Percentiles rank a stretch among this genome's conserved stretches.
Evolutionary conservation across 2,113 vertebrate genomes (phyloP).

Genomic region (Emydura subglobosa): DNA sequence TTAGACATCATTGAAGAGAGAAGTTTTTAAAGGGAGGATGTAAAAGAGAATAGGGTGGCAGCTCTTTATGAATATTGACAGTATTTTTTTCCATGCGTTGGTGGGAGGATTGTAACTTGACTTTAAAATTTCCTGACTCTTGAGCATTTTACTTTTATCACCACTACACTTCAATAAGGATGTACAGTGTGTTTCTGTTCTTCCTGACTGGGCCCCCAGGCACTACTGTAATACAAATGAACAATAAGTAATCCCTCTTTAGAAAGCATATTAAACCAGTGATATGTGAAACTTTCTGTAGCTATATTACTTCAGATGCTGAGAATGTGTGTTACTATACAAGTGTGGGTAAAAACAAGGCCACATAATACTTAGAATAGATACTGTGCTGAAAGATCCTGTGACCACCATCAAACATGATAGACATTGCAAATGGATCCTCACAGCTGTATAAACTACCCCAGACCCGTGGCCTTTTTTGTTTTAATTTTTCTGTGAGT

Average conservation of each 20-base stretch:
- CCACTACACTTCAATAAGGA: background rate
- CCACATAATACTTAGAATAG: background rate
- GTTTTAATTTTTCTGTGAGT: background rate
- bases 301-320: background rate
- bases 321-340: background rate
- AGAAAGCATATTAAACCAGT: background rate
- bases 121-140: background rate
- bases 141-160: background rate
- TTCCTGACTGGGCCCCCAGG: background rate
- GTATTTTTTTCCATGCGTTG: background rate
- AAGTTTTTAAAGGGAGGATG: background rate
- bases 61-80: background rate
- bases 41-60: background rate
- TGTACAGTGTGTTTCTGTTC: background rate
- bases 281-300: background rate
- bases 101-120: background rate
- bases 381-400: background rate
- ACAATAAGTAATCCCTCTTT: background rate
- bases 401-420: background rate
- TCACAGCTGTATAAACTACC: background rate
- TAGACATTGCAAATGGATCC: background rate
- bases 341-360: background rate
- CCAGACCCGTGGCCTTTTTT: background rate
- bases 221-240: background rate
- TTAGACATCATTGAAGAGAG: background rate